A percentile compares a stretch with the other conserved stretches of the same genome.
phyloP scores from a whole-genome alignment of 1,140 invertebrate species.

The Harpegnathos saltator region DNA sequence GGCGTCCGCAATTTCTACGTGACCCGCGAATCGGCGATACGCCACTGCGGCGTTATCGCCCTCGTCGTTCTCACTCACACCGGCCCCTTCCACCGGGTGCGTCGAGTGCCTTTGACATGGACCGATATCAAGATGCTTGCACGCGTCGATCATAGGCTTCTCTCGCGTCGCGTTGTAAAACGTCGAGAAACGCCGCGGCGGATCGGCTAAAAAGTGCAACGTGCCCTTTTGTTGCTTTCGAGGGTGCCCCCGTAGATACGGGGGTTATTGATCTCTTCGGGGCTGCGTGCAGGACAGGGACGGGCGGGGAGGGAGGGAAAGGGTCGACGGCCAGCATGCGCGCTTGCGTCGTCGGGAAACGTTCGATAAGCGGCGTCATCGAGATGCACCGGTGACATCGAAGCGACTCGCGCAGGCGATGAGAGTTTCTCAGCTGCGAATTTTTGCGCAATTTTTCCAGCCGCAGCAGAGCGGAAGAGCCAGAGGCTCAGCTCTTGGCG shows the following conservation, averaged over 20 bases:
- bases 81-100: slow-evolving; percentile 6
- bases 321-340: slow-evolving; percentile 33
- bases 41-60: slow-evolving; percentile 52
- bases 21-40: slow-evolving; percentile 32
- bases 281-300: slow-evolving; percentile 19
- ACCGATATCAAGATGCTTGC: slow-evolving; percentile 42
- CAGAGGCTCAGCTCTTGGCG: background rate
- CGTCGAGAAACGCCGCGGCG: background rate
- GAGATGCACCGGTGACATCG: background rate
- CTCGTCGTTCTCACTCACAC: slow-evolving; percentile 56
- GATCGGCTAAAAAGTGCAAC: background rate
- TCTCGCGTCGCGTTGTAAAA: background rate
- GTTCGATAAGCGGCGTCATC: slow-evolving; percentile 66
- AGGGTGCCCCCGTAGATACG: slow-evolving; percentile 54
- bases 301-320: background rate
- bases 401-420: background rate
- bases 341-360: slow-evolving; percentile 67
- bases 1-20: background rate
- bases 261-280: slow-evolving; percentile 68
- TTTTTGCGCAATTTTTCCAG: background rate
- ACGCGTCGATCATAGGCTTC: slow-evolving; percentile 20
- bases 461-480: too few relatives aligned
- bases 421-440: slow-evolving; percentile 10
- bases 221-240: slow-evolving; percentile 29
- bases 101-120: slow-evolving; percentile 43